Conservation (phyloP, 2,797 vertebrate genomes). For the Alca torda region DNA sequence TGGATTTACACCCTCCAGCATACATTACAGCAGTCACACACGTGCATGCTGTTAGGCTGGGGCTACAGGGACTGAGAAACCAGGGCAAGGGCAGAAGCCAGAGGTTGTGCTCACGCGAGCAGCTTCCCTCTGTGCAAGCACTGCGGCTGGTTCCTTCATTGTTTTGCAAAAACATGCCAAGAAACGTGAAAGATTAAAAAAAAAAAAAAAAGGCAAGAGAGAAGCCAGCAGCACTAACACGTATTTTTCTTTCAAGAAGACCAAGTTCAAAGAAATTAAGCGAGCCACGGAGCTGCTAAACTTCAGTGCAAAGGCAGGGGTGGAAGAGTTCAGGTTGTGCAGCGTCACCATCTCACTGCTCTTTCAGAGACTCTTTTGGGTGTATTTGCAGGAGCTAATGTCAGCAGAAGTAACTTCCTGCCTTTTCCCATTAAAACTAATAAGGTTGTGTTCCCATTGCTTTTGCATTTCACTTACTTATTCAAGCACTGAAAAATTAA, state of each 20-base stretch:
- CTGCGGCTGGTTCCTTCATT: neutral
- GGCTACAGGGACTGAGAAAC: neutral
- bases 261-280: neutral
- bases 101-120: neutral
- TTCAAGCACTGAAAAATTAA: neutral
- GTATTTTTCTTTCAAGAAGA: neutral
- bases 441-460: neutral
- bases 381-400: neutral
- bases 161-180: neutral
- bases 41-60: neutral
- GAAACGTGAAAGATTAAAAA: neutral
- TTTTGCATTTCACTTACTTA: neutral
- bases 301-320: neutral
- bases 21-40: neutral
- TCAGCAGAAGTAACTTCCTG: neutral
- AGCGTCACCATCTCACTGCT: neutral
- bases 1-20: neutral
- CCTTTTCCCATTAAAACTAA: neutral
- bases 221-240: neutral
- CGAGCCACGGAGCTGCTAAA: neutral
- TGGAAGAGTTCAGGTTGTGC: neutral
- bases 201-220: neutral
- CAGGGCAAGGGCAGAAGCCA: neutral
- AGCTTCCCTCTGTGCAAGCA: accelerated
- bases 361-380: neutral